These are phyloP conservation scores for Dermatemys mawii DNA, from an alignment of 2,113 vertebrate genomes.

Conservation along the genomic window DNA sequence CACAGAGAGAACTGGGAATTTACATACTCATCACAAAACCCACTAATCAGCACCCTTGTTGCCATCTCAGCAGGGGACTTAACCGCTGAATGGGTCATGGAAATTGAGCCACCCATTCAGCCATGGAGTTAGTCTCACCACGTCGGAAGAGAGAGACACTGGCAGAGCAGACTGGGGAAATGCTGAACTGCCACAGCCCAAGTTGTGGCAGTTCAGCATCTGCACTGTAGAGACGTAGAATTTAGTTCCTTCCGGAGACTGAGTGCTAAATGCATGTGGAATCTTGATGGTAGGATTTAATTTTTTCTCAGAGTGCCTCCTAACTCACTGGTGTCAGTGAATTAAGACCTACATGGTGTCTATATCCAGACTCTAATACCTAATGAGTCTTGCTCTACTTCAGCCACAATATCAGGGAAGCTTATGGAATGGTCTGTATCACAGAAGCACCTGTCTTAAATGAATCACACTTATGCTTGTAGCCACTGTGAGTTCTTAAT, in stretches of 20 bases:
- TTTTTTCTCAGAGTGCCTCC: neutral
- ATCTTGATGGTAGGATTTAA: neutral
- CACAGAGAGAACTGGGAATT: neutral
- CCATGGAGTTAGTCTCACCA: neutral
- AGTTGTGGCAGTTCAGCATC: neutral
- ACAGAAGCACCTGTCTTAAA: neutral
- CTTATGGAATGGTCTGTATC: neutral
- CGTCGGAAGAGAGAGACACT: neutral
- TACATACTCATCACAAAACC: neutral
- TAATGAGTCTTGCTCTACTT: neutral
- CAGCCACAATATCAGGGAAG: neutral
- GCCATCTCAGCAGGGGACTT: neutral
- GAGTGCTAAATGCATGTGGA: neutral
- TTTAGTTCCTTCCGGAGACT: neutral
- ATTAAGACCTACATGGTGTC: neutral
- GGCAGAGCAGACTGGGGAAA: neutral
- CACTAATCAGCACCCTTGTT: neutral
- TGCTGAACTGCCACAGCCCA: neutral
- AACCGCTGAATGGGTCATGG: neutral
- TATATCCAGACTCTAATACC: neutral
- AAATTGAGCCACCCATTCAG: neutral
- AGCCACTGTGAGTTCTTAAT: neutral
- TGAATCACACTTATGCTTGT: neutral
- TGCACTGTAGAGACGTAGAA: neutral
- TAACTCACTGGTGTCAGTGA: neutral